Evolutionary conservation across 2,797 vertebrate species (phyloP).

Genomic region (Spinus pinus): DNA sequence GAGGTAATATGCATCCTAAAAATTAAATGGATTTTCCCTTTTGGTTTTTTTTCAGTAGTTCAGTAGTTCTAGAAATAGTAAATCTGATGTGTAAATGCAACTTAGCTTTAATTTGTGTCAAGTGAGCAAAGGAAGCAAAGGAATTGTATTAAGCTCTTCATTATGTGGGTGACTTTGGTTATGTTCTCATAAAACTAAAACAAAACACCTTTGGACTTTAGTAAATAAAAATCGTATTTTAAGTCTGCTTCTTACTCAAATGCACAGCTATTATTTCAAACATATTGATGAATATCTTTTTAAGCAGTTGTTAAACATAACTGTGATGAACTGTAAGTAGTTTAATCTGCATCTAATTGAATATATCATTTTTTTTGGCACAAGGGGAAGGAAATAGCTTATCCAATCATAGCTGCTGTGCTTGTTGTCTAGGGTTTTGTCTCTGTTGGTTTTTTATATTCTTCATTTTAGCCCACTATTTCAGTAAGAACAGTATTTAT

Average conservation of each 20-base stretch:
- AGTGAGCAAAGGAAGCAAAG: background rate
- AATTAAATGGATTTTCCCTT: rapidly evolving
- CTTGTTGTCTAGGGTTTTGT: background rate
- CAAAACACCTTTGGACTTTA: background rate
- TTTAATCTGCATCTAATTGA: background rate
- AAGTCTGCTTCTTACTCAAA: background rate
- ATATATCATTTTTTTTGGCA: background rate
- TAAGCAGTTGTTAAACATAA: background rate
- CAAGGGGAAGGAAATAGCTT: background rate
- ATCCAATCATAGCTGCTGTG: background rate
- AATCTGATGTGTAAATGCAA: background rate
- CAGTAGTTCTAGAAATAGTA: background rate
- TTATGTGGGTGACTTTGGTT: background rate
- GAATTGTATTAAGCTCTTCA: background rate
- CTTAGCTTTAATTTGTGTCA: background rate
- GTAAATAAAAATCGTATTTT: background rate
- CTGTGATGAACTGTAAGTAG: background rate
- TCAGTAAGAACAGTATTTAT: background rate
- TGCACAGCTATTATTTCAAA: background rate
- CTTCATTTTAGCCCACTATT: background rate
- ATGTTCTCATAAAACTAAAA: background rate
- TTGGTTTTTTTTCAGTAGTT: background rate
- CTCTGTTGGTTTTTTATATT: background rate
- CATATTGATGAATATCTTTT: background rate
- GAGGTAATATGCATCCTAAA: background rate